A percentile compares a stretch with the other conserved stretches of the same genome.
phyloP scores from a whole-genome alignment of 2,888 invertebrate genomes.

The Danaus chrysippus region DNA sequence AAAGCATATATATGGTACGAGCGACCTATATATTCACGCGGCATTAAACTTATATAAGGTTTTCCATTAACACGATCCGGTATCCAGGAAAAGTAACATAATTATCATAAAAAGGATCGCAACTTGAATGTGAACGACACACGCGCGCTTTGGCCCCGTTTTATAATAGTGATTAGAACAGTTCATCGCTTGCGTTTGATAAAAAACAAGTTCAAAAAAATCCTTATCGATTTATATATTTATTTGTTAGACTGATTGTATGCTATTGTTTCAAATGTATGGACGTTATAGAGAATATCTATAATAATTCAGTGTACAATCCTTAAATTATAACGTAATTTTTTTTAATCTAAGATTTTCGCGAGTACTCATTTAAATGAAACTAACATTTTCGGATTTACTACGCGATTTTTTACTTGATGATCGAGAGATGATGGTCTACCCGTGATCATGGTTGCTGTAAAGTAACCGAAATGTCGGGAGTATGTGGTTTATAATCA shows the following conservation, averaged over 20 bases:
- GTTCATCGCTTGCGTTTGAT: not conserved
- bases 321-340: too few species aligned
- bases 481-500: too few species aligned
- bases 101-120: slow-evolving; percentile 5
- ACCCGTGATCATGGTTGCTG: too few species aligned
- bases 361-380: too few species aligned
- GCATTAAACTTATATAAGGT: slow-evolving; percentile 3
- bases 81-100: slow-evolving; percentile 7
- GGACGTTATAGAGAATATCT: too few species aligned
- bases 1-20: not conserved
- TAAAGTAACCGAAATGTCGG: too few species aligned
- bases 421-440: too few species aligned
- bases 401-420: too few species aligned
- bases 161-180: slow-evolving; percentile 2
- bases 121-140: slow-evolving; percentile 1
- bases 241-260: not conserved
- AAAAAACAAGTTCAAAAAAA: not conserved
- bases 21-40: not conserved
- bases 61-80: slow-evolving; percentile 6
- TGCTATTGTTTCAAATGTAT: too few species aligned
- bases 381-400: too few species aligned
- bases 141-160: slow-evolving; percentile 6
- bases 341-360: too few species aligned
- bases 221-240: not conserved
- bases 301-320: too few species aligned